A percentile compares a stretch with the other conserved stretches of the same genome.
Conservation (phyloP, 2,113 vertebrate species). For the Lycaon pictus region DNA sequence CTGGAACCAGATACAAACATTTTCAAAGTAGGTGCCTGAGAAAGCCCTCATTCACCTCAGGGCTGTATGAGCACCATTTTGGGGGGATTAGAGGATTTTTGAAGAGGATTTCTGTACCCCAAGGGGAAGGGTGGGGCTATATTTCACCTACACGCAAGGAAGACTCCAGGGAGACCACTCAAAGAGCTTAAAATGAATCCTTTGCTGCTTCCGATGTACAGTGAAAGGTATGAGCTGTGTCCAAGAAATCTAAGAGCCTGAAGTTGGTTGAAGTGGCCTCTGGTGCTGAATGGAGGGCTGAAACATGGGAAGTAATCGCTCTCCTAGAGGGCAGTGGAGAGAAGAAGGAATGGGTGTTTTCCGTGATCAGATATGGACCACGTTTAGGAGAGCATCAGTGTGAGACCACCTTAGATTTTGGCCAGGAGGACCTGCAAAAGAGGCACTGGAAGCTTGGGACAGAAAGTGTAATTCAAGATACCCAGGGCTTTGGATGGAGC, state of each 20-base stretch:
- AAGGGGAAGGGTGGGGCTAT: too few species aligned
- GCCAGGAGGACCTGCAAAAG: neutral
- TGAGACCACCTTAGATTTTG: neutral
- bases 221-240: neutral
- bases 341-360: neutral
- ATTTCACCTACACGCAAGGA: neutral
- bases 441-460: neutral
- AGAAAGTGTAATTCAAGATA: neutral
- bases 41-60: neutral
- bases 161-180: neutral
- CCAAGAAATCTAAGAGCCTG: neutral
- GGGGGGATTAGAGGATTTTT: neutral
- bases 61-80: neutral
- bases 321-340: neutral
- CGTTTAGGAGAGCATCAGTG: neutral
- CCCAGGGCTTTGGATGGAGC: neutral
- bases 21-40: conserved; percentile 32
- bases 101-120: conserved; percentile 35
- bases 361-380: neutral
- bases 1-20: conserved; percentile 16
- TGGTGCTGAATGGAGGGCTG: neutral
- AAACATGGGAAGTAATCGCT: neutral
- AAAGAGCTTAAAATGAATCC: neutral
- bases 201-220: neutral
- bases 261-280: neutral